phyloP scores from a whole-genome alignment of 2,797 vertebrate species.

The Furcifer pardalis region DNA sequence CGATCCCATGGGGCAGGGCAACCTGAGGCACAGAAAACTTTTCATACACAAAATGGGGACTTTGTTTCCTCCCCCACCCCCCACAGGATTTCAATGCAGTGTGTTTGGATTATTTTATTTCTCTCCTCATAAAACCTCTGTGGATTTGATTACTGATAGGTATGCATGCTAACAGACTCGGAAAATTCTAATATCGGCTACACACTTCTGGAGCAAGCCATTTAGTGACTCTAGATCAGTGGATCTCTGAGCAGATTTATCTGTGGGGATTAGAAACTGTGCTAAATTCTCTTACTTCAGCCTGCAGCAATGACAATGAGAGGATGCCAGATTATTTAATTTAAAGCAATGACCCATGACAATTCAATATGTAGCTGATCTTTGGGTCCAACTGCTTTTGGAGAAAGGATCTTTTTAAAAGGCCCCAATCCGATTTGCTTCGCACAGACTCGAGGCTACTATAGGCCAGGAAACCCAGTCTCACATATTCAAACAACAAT shows the following conservation, averaged over 20 bases:
- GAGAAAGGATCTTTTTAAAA: background rate
- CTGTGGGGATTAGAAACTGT: constrained; percentile 5
- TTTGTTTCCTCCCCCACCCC: too few species aligned
- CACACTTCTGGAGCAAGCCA: background rate
- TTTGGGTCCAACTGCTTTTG: constrained; percentile 31
- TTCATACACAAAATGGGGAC: too few species aligned
- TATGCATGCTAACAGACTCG: background rate
- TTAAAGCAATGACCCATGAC: constrained; percentile 28
- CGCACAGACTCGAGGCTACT: background rate
- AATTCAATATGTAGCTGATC: constrained; percentile 26
- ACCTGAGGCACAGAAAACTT: too few species aligned
- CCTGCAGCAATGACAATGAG: background rate
- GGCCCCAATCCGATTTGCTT: background rate
- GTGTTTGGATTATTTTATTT: background rate
- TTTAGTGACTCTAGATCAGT: constrained; percentile 8
- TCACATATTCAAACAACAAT: background rate
- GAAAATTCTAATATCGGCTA: background rate
- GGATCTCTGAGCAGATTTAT: constrained; percentile 18
- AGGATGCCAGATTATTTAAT: constrained; percentile 35
- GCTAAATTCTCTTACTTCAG: constrained; percentile 7
- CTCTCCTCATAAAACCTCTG: background rate
- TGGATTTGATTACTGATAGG: background rate
- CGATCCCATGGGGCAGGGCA: background rate
- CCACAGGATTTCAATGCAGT: background rate
- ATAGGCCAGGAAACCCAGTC: background rate